Evolutionary conservation across 2,888 invertebrate species (phyloP).

Genomic region (Hirtodrosophila histrioides): DNA sequence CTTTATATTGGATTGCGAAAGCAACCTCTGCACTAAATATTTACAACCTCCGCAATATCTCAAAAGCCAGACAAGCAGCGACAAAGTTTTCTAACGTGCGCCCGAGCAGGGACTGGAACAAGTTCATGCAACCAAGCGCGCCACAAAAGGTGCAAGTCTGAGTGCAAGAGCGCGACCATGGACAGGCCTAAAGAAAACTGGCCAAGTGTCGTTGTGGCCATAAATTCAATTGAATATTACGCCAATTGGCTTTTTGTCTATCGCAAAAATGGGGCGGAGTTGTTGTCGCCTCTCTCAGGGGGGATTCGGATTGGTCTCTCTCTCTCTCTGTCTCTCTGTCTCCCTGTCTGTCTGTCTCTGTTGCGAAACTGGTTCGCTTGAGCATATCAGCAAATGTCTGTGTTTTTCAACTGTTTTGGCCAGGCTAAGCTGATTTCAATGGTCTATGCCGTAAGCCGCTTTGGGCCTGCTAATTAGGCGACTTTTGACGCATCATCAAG

Average conservation of each 20-base stretch:
- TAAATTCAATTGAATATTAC: slow-evolving; percentile 83
- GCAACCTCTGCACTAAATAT: slow-evolving; percentile 81
- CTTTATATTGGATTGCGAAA: slow-evolving; percentile 72
- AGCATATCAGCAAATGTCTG: slow-evolving; percentile 32
- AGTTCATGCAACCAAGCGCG: slow-evolving; percentile 64
- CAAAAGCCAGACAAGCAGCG: slow-evolving; percentile 63
- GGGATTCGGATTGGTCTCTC: slow-evolving; percentile 1
- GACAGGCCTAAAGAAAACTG: slow-evolving; percentile 37
- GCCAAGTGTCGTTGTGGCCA: slow-evolving; percentile 79
- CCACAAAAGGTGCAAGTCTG: slow-evolving; percentile 67
- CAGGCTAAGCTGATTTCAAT: slow-evolving; percentile 72
- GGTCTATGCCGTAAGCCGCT: slow-evolving; percentile 71
- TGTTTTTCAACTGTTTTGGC: slow-evolving; percentile 33
- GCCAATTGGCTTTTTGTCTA: slow-evolving; percentile 80
- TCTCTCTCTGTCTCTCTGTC: no score
- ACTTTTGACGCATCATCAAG: slow-evolving; percentile 67
- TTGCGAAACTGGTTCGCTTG: slow-evolving; percentile 49
- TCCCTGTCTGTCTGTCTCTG: no score
- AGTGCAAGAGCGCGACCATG: slow-evolving; percentile 22
- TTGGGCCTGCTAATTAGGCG: slow-evolving; percentile 75
- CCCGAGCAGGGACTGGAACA: slow-evolving; percentile 61
- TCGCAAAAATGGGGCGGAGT: slow-evolving; percentile 73
- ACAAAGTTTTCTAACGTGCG: slow-evolving; percentile 56
- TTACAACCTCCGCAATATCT: slow-evolving; percentile 81
- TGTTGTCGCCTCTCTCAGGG: slow-evolving; percentile 21